Conservation (phyloP, 2,113 vertebrate species). For the Heteronetta atricapilla region DNA sequence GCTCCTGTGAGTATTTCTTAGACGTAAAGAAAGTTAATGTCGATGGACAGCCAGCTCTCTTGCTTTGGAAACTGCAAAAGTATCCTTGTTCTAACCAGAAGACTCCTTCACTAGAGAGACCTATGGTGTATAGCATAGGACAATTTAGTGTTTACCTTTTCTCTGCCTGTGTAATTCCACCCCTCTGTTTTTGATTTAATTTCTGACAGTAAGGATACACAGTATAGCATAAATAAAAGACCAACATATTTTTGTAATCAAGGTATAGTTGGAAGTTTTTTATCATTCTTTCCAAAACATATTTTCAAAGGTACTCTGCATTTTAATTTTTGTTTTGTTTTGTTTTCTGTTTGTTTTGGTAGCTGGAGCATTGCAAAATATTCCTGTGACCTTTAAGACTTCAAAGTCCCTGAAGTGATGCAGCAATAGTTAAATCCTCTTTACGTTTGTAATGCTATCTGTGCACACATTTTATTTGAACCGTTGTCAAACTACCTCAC, state of each 20-base stretch:
- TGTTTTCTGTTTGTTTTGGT: not conserved
- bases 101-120: not conserved
- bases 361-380: not conserved
- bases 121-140: too few species aligned
- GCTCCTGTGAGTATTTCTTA: not conserved
- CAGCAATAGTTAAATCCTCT: not conserved
- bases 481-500: slow-evolving; percentile 3
- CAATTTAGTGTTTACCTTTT: not conserved
- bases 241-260: not conserved
- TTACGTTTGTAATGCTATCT: slow-evolving; percentile 39
- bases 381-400: not conserved
- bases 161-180: not conserved
- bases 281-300: not conserved
- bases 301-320: not conserved
- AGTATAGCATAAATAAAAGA: not conserved
- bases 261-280: not conserved
- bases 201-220: not conserved
- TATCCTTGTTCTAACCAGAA: not conserved
- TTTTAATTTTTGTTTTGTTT: not conserved
- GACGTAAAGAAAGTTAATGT: not conserved
- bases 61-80: not conserved
- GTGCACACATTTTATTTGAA: not conserved
- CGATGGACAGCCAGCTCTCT: not conserved
- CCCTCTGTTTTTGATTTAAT: not conserved
- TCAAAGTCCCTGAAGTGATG: not conserved